Evolutionary conservation across 2,797 vertebrate species (phyloP).

Genomic region (Jordanella pulchra): DNA sequence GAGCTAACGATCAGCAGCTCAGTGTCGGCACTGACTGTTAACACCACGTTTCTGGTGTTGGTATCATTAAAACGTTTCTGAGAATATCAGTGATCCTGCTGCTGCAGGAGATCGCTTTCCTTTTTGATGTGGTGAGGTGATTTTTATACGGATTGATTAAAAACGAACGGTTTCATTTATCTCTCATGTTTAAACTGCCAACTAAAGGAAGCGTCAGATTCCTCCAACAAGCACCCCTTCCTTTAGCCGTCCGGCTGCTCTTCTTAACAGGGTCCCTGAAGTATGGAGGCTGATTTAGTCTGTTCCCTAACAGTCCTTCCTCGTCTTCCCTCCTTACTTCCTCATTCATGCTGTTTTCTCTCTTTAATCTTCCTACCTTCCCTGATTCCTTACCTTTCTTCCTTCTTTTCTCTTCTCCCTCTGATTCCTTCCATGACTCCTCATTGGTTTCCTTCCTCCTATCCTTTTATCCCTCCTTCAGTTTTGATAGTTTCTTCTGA

Average conservation of each 20-base stretch:
- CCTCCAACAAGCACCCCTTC: background rate
- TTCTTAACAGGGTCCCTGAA: background rate
- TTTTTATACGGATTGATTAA: background rate
- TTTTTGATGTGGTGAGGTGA: slow-evolving; percentile 21
- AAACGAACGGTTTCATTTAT: slow-evolving; percentile 35
- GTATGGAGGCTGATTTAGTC: background rate
- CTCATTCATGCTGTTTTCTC: background rate
- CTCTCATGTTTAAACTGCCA: slow-evolving; percentile 22
- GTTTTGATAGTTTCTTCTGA: background rate
- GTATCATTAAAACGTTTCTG: slow-evolving; percentile 62
- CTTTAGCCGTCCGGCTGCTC: background rate
- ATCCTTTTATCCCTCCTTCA: too few relatives aligned
- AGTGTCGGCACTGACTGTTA: slow-evolving; percentile 50
- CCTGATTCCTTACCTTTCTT: background rate
- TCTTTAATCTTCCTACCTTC: background rate
- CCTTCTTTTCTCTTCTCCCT: background rate
- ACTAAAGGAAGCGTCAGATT: background rate
- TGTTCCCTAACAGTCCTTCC: background rate
- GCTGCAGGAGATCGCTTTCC: slow-evolving; percentile 47
- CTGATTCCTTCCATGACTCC: background rate
- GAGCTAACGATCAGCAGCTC: slow-evolving; percentile 43
- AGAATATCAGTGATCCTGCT: slow-evolving; percentile 59
- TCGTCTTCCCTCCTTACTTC: too few relatives aligned
- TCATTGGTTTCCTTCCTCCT: too few relatives aligned
- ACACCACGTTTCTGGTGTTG: slow-evolving; percentile 43